Base-by-base conservation (phyloP, 92 coral and sea anemone genomes). In the Meandrina meandrites region DNA sequence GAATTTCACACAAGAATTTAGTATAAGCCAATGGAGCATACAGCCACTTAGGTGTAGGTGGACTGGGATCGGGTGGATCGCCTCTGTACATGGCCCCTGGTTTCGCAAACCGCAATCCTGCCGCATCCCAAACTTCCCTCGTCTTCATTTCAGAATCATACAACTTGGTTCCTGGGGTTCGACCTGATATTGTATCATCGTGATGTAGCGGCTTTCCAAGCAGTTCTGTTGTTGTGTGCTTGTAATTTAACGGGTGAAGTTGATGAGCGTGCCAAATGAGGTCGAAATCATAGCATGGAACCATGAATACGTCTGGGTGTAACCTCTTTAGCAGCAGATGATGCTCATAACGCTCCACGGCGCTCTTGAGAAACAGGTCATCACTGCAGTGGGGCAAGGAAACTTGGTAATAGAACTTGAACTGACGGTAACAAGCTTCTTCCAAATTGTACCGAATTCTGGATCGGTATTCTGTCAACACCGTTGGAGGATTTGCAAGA, bases 41-140 rank as follows among this genome's bases (percentile, higher is more conserved):
- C 9, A 58, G 73, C 35, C 90, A 86, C 15, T 89, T 34, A 14
- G 42, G 79, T 50, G 76, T 62, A 1, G 87, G 84, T 13, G 92
- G 90, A 0, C 11, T 3, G 21, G 82, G 71, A 31, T 45, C 69
- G 16, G 92, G 92, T 21, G 83, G 79, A 40, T 83, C 89, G 1
- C 94, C 94, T 30, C 92, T 88, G 79, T 81, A 91, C 94, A 91
- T 79, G 12, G 86, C 83, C 47, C 94, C 94, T 70, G 80, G 81
- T n/a, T 51, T 32, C 4, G 54, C 83, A 54, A 57, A 91, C 27
- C 85, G 72, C 51, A 75, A 74, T 0, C 91, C 94, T 24, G 83
- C 84, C 42, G 66, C 75, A 12, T 34, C 42, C 89, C 92, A 91
- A 34, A 81, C 74, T 0, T 72, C 47, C 37, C 86, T 85, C 15